phyloP scores from a whole-genome alignment of 2,888 invertebrate species.

The Celastrina argiolus region DNA sequence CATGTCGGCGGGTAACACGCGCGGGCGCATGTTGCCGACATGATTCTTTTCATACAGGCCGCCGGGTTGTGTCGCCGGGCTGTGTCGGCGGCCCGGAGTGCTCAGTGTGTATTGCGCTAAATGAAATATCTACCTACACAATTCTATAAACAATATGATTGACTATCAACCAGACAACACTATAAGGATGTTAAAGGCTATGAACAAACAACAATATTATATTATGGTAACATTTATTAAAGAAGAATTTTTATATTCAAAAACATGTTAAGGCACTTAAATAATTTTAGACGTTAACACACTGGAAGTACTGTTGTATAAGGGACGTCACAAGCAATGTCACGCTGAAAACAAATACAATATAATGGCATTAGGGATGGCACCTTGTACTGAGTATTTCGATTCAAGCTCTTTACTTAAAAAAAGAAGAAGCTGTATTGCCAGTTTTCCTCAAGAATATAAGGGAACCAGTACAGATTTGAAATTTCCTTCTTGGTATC shows the following conservation, averaged over 20 bases:
- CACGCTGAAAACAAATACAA: constrained; percentile 61
- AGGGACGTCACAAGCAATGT: constrained; percentile 67
- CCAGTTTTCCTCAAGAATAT: too few species aligned
- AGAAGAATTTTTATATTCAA: constrained; percentile 28
- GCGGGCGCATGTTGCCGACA: too few species aligned
- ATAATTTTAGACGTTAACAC: constrained; percentile 42
- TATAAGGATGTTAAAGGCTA: not conserved
- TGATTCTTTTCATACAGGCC: too few species aligned
- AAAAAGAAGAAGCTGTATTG: too few species aligned
- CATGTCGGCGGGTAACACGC: too few species aligned
- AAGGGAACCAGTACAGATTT: too few species aligned
- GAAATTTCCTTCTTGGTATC: too few species aligned
- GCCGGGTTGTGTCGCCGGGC: too few species aligned
- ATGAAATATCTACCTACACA: too few species aligned
- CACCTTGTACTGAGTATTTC: constrained; percentile 26
- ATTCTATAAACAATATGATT: not conserved
- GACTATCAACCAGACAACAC: not conserved
- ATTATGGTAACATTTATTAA: constrained; percentile 25
- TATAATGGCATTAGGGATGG: constrained; percentile 28
- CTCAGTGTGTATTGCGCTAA: too few species aligned
- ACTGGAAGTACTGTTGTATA: constrained; percentile 62
- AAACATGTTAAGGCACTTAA: constrained; percentile 24
- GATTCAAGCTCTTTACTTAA: constrained; percentile 1
- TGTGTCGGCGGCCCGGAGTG: too few species aligned
- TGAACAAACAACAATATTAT: constrained; percentile 4